Evolutionary conservation across 2,113 vertebrate genomes (phyloP), one percentile per base, ranked within the genome.

Genomic region (Cardinalis cardinalis): DNA sequence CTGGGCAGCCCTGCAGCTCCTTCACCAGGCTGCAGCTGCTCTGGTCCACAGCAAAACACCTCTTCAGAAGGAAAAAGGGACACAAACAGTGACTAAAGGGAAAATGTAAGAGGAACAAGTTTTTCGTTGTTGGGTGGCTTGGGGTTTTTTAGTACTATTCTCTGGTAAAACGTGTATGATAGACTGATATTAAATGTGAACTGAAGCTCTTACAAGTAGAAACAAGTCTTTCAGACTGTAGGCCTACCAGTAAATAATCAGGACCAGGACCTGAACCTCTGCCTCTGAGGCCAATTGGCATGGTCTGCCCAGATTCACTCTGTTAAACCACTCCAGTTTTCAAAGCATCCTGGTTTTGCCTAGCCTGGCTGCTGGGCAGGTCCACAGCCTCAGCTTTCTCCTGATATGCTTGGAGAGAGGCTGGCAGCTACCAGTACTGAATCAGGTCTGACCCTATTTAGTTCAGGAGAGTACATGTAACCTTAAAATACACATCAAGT

Each of bases 401-500:
- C 49, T 73, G 13, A 51, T 84, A 21, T 55, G 52, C 52, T 90
- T 78, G 60, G 20, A 63, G 26, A 76, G n/a, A 71, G 28, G 0
- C 28, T 51, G 59, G 61, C 11, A 17, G 63, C 55, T 41, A 75
- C 31, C 0, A 65, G 14, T 31, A 46, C 19, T 51, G 63, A 72
- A 66, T n/a, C 41, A 23, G 29, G 18, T 92, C 53, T 94, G 81
- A 34, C 85, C 55, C 51, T 70, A 13, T 53, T 94, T 83, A 85
- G 36, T 49, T 90, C 40, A n/a, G 71, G 55, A 65, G 81, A 18
- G 49, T 70, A 49, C 59, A 66, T 18, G 26, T 13, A 70, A 32
- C 66, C 59, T 92, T 84, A 59, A 92, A 89, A 69, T 79, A 76
- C 51, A 79, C 74, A 66, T 84, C 61, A 72, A 93, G 58, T 94